Evolutionary conservation across 1,140 invertebrate genomes (phyloP).

Genomic region (Agrilus planipennis): DNA sequence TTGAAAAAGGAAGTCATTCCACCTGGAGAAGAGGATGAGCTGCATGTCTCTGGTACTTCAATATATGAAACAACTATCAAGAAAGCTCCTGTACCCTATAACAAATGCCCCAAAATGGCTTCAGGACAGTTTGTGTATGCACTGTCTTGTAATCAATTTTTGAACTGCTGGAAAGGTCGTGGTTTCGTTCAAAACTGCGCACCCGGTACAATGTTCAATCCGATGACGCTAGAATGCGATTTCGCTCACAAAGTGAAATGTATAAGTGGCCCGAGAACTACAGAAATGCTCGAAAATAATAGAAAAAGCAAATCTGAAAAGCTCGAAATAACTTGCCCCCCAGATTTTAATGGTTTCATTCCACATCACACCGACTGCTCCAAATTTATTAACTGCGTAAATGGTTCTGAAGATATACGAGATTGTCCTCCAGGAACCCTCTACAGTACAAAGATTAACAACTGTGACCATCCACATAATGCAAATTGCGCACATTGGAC

Average conservation of each 20-base stretch:
- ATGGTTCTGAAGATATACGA: slow-evolving; percentile 43
- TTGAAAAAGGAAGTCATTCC: no score
- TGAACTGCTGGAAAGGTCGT: slow-evolving; percentile 53
- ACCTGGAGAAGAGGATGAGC: no score
- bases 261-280: slow-evolving; percentile 24
- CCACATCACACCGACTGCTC: slow-evolving; percentile 50
- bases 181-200: slow-evolving; percentile 47
- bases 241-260: slow-evolving; percentile 50
- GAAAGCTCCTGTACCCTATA: slow-evolving; percentile 10
- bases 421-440: slow-evolving; percentile 52
- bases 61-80: no score
- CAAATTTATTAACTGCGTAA: slow-evolving; percentile 52
- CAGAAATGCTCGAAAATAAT: slow-evolving; percentile 3
- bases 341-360: slow-evolving; percentile 40
- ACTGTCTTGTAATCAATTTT: slow-evolving; percentile 52
- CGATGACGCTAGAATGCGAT: slow-evolving; percentile 48
- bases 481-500: slow-evolving; percentile 33
- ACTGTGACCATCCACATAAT: slow-evolving; percentile 51
- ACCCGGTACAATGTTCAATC: slow-evolving; percentile 56
- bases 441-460: slow-evolving; percentile 42
- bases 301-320: neutral
- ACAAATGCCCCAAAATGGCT: slow-evolving; percentile 40
- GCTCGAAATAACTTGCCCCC: slow-evolving; percentile 31
- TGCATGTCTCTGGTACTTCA: no score
- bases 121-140: slow-evolving; percentile 48